Percentiles rank a stretch among this genome's conserved stretches.
Evolutionary conservation across 2,888 invertebrate genomes (phyloP).

Genomic region (Nemotelus pantherinus): DNA sequence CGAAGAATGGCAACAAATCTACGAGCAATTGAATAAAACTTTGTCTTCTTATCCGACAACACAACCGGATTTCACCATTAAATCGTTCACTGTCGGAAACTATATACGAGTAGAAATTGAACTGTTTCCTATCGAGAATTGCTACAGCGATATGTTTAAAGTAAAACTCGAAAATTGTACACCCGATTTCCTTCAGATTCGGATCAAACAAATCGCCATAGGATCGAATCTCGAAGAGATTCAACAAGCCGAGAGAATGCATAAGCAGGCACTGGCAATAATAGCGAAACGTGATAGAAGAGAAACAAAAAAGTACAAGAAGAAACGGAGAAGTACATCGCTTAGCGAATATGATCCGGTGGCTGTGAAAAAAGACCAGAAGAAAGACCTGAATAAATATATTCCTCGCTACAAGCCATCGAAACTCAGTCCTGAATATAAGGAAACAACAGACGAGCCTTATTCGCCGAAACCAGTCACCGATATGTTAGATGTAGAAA

Average conservation of each 20-base stretch:
- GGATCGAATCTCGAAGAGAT: slow-evolving; percentile 28
- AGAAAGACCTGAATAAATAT: neutral
- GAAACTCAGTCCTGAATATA: neutral
- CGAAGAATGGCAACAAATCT: slow-evolving; percentile 49
- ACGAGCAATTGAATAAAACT: slow-evolving; percentile 41
- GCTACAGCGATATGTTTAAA: slow-evolving; percentile 26
- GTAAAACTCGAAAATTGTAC: slow-evolving; percentile 24
- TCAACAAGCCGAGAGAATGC: slow-evolving; percentile 3
- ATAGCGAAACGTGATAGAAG: slow-evolving; percentile 2
- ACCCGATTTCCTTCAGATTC: slow-evolving; percentile 18
- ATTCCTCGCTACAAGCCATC: slow-evolving; percentile 43
- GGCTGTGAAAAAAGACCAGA: slow-evolving; percentile 3
- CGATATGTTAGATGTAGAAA: neutral
- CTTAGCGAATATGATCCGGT: slow-evolving; percentile 29
- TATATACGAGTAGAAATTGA: slow-evolving; percentile 42
- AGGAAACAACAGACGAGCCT: slow-evolving; percentile 9
- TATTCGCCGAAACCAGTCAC: slow-evolving; percentile 46
- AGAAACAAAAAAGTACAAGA: slow-evolving; percentile 3
- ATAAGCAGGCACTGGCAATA: neutral
- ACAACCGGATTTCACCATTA: slow-evolving; percentile 17
- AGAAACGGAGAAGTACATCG: slow-evolving; percentile 8
- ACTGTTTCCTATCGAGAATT: slow-evolving; percentile 18
- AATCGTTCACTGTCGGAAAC: slow-evolving; percentile 32
- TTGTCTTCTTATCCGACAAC: slow-evolving; percentile 6
- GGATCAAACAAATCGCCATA: slow-evolving; percentile 14